Evolutionary conservation across 1,140 invertebrate species (phyloP), one percentile per base, ranked within the genome.

Genomic region (Drosophila littoralis): DNA sequence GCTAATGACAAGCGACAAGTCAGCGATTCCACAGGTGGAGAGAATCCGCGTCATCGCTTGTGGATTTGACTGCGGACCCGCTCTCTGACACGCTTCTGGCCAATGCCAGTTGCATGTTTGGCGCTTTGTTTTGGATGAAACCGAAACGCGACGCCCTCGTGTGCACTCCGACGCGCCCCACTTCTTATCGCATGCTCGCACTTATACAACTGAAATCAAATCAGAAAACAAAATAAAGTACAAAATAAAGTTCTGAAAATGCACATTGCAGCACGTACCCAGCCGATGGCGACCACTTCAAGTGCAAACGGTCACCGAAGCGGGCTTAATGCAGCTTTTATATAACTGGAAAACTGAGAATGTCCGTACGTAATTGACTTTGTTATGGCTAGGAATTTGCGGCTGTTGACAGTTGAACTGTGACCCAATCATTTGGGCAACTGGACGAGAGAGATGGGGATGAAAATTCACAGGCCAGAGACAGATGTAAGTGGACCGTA

Each of bases 1-100:
- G 82, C 82, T 85, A 85, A 85, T 86, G 82, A 85, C 81, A 86
- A 74, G 82, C 75, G 82, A 85, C 81, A 86, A 83, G 58, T 85
- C 79, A 86, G 82, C 78, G 54, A 15, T 67, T 72, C 45, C 59
- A 57, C 70, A 73, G 70, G 38, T 73, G 70, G 13, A 17, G 17
- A 64, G 28, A 59, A 33, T 15, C 7, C 42, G 36, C 36, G 55
- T 68, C 46, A 69, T 52, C 36, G 36, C 35, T 46, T 9, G 57
- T 46, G 15, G 36, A 10, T 6, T 42, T 60, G 35, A 13, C 13
- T 22, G 33, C 13, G 9, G 5, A 8, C 45, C 42, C 55, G 15
- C 13, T 43, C 33, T 9, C 36, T 73, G 83, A 79, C 82, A 86
- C 82, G 82, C 82, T 88, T 82, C 67, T 75, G 75, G 51, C 85